Base-by-base conservation (phyloP, 2,113 vertebrate species). In the Strix uralensis region DNA sequence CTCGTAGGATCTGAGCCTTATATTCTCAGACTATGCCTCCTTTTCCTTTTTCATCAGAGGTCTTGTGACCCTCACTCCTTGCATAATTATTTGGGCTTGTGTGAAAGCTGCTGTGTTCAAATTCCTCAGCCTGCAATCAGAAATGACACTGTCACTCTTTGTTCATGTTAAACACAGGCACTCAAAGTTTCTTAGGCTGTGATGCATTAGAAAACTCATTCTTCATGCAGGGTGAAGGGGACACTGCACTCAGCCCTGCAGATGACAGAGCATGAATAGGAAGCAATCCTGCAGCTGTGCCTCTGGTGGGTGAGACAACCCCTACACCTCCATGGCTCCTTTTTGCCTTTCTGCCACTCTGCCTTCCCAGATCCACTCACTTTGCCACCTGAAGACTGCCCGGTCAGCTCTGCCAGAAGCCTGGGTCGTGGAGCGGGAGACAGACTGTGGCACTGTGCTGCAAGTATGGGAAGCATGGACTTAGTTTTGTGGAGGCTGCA, bases 221-320 rank as follows among this genome's bases (percentile, higher is more conserved):
- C 42, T 52, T 91, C 61, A 1, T 22, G 65, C 21, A 25, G 44
- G 54, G 32, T 44, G 47, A 15, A 47, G 89, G 40, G 34, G 40
- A 44, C 32, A 38, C 32, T 0, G 2, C n/a, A 38, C 10, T 47
- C 34, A 88, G 20, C 22, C 51, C 78, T 0, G 1, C 0, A 0
- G 57, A 29, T 2, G 7, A n/a, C 18, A 49, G 14, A 73, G 25
- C 17, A 13, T 5, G 25, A 54, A 75, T 20, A 58, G 73, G 44
- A 47, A 81, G 57, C 58, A 69, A 22, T 58, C 70, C 55, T 71
- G 18, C 73, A 79, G 25, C 52, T 65, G 38, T 67, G 52, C 47
- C 61, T 86, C 15, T 55, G 84, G 46, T 58, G n/a, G 11, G 42
- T 91, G 61, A 88, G 51, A 66, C 51, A 84, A 38, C 14, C 3